Conservation (phyloP, 2,888 invertebrate genomes). For the Atrina japonica region DNA sequence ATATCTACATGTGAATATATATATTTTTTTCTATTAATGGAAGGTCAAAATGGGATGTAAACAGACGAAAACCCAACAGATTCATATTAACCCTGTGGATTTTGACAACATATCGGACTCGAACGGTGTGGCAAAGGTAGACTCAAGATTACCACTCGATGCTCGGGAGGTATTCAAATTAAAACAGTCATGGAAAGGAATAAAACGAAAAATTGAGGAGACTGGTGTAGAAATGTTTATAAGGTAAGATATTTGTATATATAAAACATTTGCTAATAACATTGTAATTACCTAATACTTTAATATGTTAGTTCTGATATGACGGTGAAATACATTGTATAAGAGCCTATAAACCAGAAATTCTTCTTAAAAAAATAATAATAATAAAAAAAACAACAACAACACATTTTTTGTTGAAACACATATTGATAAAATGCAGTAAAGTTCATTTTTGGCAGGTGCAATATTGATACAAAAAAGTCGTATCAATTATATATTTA, state of each 20-base stretch:
- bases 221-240: conserved; percentile 75
- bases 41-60: conserved; percentile 40
- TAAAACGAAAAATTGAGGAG: conserved; percentile 67
- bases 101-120: conserved; percentile 20
- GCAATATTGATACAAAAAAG: too few species aligned
- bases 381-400: too few species aligned
- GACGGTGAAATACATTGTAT: too few species aligned
- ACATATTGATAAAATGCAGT: too few species aligned
- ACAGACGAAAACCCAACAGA: conserved; percentile 31
- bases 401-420: too few species aligned
- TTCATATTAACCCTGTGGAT: not conserved
- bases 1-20: too few species aligned
- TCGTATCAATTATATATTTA: too few species aligned
- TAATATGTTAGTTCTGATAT: not conserved
- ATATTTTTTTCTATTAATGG: conserved; percentile 5
- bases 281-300: too few species aligned
- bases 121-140: conserved; percentile 30
- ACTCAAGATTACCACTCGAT: conserved; percentile 45
- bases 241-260: conserved; percentile 60
- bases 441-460: too few species aligned
- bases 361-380: too few species aligned
- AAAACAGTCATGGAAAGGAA: conserved; percentile 73
- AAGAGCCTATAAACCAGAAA: too few species aligned
- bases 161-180: conserved; percentile 62
- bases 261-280: too few species aligned